A percentile compares a stretch with the other conserved stretches of the same genome.
phyloP scores from a whole-genome alignment of 23 tunicate species.

The Styela plicata region DNA sequence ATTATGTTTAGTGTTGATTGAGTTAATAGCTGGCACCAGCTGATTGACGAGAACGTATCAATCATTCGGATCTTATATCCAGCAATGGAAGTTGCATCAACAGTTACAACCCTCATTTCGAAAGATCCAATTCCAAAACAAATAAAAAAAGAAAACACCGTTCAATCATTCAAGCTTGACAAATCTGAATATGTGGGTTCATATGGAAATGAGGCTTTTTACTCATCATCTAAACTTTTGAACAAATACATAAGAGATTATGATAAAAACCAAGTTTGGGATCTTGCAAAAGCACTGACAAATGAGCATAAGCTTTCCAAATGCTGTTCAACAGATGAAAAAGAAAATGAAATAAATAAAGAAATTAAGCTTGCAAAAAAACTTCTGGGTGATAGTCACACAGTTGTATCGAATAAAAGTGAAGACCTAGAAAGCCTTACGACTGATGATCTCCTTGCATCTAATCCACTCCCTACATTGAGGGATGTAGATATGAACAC shows the following conservation, averaged over 20 bases:
- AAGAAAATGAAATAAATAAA: neutral
- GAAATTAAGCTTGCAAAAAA: conserved; percentile 1
- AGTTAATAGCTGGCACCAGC: too few species aligned
- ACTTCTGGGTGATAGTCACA: neutral
- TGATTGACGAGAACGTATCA: too few species aligned
- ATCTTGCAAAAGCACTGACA: conserved; percentile 29
- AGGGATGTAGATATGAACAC: neutral
- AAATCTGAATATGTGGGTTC: conserved; percentile 1
- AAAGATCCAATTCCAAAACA: neutral
- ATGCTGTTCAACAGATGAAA: neutral
- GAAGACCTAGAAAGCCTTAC: neutral
- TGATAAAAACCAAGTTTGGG: conserved; percentile 20
- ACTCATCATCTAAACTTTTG: conserved; percentile 39
- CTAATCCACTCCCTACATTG: neutral
- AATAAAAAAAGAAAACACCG: too few species aligned
- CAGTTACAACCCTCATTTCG: neutral
- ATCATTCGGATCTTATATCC: too few species aligned
- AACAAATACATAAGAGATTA: conserved; percentile 29
- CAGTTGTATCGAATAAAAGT: neutral
- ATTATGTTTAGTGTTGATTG: too few species aligned
- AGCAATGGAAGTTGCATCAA: too few species aligned
- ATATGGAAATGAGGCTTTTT: neutral
- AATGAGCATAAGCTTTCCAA: neutral
- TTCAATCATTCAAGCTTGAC: neutral
- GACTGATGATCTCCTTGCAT: conserved; percentile 9